Base-by-base conservation (phyloP, 2,113 vertebrate species). In the Pituophis catenifer region DNA sequence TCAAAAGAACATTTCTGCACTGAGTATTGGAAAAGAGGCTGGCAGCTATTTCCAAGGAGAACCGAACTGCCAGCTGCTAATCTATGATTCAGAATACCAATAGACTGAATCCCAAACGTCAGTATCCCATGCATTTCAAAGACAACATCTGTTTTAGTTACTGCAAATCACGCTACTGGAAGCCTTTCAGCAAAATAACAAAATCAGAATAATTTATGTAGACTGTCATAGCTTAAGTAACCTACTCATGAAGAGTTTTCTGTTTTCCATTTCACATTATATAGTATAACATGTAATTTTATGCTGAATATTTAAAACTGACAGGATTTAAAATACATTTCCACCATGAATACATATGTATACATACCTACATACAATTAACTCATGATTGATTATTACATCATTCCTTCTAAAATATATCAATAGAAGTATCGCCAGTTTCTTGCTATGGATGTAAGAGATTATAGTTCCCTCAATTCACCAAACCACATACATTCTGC, bases 181-280 rank as follows among this genome's bases (percentile, higher is more conserved):
- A 91, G 85, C 50, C 95, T 93, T 88, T 91, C 95, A 93, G 88
- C 15, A 3, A 94, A 97, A 96, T 55, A 89, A 81, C 95, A 4
- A 96, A 96, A 94, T 87, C 38, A 93, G 91, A 53, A 93, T 81
- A 21, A 33, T 38, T 44, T 81, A 52, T 55, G 81, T 91, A 54
- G 93, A 93, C 86, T 92, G 91, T 58, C 19, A 0, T 92, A 90
- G 10, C 70, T 15, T 89, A 58, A 65, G 75, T 70, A 57, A 92
- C 90, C 93, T 94, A 94, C 10, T 1, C 91, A 94, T 95, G 93
- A 94, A 94, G 91, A 88, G 90, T 89, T 95, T 90, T 93, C 93
- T 0, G 0, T 92, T 90, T 91, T 90, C 0, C 0, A 62, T 24
- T 93, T 38, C n/a, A 91, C 92, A 92, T 90, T 91, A 85, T 54